A percentile compares a stretch with the other conserved stretches of the same genome.
These are phyloP conservation scores for Saccopteryx leptura DNA, from an alignment of 2,113 vertebrate species.

Conservation along the genomic window DNA sequence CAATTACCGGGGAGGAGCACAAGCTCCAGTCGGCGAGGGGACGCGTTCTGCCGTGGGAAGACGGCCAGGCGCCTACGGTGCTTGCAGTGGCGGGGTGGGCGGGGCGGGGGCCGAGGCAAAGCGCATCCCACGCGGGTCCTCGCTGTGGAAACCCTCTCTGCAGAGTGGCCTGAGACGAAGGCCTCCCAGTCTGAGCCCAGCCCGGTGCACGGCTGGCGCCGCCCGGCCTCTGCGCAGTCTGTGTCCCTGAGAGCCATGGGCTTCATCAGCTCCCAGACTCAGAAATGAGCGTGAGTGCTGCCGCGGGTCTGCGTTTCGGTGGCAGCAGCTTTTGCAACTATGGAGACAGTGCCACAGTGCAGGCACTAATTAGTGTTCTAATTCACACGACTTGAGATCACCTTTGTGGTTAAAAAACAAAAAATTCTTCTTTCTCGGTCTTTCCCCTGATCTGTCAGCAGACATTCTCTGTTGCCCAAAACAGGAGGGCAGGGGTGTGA, in stretches of 20 bases:
- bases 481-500: slow-evolving; percentile 60
- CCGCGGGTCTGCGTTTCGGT: slow-evolving; percentile 79
- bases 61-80: too few relatives aligned
- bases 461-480: slow-evolving; percentile 78
- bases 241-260: slow-evolving; percentile 81
- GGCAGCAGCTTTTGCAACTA: slow-evolving; percentile 68
- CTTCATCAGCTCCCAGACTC: slow-evolving; percentile 82
- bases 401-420: slow-evolving; percentile 78
- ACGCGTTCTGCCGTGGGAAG: not conserved
- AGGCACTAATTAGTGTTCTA: slow-evolving; percentile 86
- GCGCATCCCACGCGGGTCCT: too few relatives aligned
- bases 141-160: slow-evolving; percentile 54
- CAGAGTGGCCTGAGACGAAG: slow-evolving; percentile 43
- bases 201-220: slow-evolving; percentile 58
- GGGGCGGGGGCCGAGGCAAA: too few relatives aligned
- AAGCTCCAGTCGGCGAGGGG: not conserved
- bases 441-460: slow-evolving; percentile 74
- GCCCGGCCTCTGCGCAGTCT: slow-evolving; percentile 77
- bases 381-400: slow-evolving; percentile 83
- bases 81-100: too few relatives aligned
- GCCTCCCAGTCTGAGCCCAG: slow-evolving; percentile 60
- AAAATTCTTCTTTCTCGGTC: slow-evolving; percentile 28
- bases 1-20: slow-evolving; percentile 63
- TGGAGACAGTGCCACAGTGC: slow-evolving; percentile 79
- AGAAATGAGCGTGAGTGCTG: slow-evolving; percentile 70